Conservation (phyloP, 2,113 vertebrate species). For the Eurypyga helias region DNA sequence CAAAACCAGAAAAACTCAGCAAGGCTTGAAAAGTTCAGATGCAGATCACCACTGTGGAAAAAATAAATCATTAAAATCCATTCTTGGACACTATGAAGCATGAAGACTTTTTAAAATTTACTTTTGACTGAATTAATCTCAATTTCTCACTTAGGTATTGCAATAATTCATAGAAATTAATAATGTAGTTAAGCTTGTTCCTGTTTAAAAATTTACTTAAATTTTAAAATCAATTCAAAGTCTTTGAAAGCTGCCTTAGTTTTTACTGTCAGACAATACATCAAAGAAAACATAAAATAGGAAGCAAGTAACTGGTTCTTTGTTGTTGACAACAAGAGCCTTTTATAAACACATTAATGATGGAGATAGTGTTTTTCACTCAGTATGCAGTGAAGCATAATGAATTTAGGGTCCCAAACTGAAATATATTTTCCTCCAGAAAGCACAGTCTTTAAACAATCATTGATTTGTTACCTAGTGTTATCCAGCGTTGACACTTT, state of each 20-base stretch:
- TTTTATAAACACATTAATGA: conserved; percentile 75
- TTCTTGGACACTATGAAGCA: not conserved
- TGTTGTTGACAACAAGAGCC: conserved; percentile 34
- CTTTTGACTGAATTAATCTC: not conserved
- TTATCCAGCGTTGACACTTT: conserved; percentile 58
- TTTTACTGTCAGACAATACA: conserved; percentile 62
- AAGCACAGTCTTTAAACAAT: conserved; percentile 58
- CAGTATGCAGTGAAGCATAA: conserved; percentile 55
- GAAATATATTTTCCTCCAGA: conserved; percentile 62
- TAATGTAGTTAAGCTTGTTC: not conserved
- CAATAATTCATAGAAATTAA: conserved; percentile 33
- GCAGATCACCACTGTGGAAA: not conserved
- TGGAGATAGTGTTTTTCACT: conserved; percentile 48
- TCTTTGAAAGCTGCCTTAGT: conserved; percentile 26
- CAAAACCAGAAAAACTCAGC: not conserved
- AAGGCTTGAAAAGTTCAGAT: not conserved
- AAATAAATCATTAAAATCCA: conserved; percentile 3
- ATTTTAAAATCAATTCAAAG: conserved; percentile 44
- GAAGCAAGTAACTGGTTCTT: conserved; percentile 9
- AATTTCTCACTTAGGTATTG: not conserved
- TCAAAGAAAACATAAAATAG: conserved; percentile 40
- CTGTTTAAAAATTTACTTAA: conserved; percentile 37
- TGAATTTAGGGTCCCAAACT: conserved; percentile 58
- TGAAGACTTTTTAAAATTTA: not conserved
- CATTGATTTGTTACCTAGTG: conserved; percentile 63